Percentiles rank a stretch among this genome's conserved stretches.
Evolutionary conservation across 2,797 vertebrate species (phyloP).

Genomic region (Cynopterus sphinx): DNA sequence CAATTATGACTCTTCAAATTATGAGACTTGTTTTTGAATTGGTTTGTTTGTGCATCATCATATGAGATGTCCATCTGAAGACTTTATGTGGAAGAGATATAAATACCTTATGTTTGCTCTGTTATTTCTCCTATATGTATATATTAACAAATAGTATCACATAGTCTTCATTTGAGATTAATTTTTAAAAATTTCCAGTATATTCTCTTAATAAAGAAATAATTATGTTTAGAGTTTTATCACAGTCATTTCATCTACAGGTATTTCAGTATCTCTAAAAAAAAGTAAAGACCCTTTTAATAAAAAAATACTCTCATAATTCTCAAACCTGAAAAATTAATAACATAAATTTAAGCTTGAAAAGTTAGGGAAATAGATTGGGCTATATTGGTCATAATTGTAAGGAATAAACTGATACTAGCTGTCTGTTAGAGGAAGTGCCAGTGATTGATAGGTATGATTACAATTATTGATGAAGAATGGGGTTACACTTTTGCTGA

Average conservation of each 20-base stretch:
- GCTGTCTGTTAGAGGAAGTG: neutral
- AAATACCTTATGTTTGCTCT: neutral
- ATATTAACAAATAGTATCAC: neutral
- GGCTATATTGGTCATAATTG: neutral
- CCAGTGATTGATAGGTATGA: neutral
- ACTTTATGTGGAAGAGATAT: neutral
- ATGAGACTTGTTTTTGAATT: neutral
- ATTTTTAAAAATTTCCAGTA: neutral
- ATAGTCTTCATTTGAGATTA: neutral
- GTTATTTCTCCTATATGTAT: neutral
- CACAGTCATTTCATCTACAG: neutral
- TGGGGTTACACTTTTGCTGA: neutral
- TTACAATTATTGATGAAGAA: neutral
- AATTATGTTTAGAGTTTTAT: neutral
- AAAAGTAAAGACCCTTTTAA: neutral
- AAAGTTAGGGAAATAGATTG: neutral
- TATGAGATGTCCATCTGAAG: neutral
- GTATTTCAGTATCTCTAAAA: conserved; percentile 10
- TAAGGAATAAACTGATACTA: neutral
- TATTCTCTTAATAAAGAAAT: conserved; percentile 5
- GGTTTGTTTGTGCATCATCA: neutral
- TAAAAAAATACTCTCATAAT: neutral
- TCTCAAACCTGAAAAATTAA: neutral
- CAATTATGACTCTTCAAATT: neutral
- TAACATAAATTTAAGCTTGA: neutral